A percentile compares a stretch with the other conserved stretches of the same genome.
Conservation (phyloP, 2,797 vertebrate species). For the Sebastes cheni region DNA sequence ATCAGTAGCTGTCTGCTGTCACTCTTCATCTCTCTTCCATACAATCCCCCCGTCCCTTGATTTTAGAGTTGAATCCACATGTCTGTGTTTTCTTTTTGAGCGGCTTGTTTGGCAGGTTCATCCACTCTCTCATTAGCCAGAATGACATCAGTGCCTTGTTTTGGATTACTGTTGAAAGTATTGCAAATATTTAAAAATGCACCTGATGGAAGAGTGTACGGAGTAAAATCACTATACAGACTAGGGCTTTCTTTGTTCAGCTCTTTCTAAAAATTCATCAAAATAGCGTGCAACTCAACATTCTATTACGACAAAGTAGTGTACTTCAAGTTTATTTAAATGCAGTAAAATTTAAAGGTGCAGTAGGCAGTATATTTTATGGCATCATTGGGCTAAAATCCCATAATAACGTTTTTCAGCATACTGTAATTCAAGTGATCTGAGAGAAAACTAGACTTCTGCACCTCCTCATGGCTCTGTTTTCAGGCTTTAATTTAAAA, state of each 20-base stretch:
- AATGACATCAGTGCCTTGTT: background rate
- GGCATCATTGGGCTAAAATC: too few relatives aligned
- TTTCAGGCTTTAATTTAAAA: too few relatives aligned
- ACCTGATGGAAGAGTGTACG: background rate
- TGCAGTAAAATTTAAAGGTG: too few relatives aligned
- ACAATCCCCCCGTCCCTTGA: background rate
- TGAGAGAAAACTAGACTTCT: too few relatives aligned
- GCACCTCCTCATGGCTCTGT: too few relatives aligned
- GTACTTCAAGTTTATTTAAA: too few relatives aligned
- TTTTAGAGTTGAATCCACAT: background rate
- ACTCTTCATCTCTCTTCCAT: background rate
- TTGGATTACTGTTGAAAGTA: background rate
- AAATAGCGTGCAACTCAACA: too few relatives aligned
- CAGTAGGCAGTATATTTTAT: too few relatives aligned
- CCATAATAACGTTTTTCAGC: too few relatives aligned
- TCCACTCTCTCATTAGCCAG: background rate
- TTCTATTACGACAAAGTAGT: too few relatives aligned
- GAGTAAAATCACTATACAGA: background rate
- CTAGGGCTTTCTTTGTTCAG: background rate
- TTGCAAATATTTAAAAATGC: background rate
- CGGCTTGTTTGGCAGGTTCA: background rate
- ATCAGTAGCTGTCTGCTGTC: background rate
- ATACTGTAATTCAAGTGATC: too few relatives aligned
- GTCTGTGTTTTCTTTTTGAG: background rate
- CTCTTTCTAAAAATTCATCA: too few relatives aligned